phyloP scores from a whole-genome alignment of 2,797 vertebrate genomes.

The Novumbra hubbsi region DNA sequence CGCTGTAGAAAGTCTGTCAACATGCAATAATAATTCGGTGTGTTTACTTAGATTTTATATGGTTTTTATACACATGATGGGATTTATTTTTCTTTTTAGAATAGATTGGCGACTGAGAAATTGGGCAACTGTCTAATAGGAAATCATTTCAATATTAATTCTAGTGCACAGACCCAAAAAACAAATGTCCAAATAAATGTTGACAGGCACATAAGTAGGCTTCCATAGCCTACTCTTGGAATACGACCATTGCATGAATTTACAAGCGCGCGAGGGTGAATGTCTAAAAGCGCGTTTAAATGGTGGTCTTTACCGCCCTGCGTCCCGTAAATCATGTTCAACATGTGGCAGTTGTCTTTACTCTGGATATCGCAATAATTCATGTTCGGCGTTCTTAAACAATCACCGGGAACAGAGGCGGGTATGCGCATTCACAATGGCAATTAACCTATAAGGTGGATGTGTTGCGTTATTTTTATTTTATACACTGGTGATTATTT shows the following conservation, averaged over 20 bases:
- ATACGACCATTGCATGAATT: neutral
- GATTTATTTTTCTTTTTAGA: neutral
- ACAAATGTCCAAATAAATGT: neutral
- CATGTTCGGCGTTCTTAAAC: neutral
- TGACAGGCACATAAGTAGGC: neutral
- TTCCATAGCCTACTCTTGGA: neutral
- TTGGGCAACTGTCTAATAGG: neutral
- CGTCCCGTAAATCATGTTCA: neutral
- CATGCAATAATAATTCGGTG: neutral
- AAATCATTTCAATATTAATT: neutral
- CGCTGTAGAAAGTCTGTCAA: neutral
- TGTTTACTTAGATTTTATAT: neutral
- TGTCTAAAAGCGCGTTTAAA: slow-evolving; percentile 8
- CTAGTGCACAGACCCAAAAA: no score
- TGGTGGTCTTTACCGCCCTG: slow-evolving; percentile 2
- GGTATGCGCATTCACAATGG: neutral
- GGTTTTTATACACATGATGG: neutral
- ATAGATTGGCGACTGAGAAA: neutral
- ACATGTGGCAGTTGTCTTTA: slow-evolving; percentile 14
- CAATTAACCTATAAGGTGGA: neutral
- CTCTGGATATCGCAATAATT: neutral
- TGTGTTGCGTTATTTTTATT: neutral
- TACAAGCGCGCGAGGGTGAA: neutral
- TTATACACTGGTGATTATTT: neutral
- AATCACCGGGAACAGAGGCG: neutral